Evolutionary conservation across 2,113 vertebrate species (phyloP), one percentile per base, ranked within the genome.

Genomic region (Hippopotamus amphibius): DNA sequence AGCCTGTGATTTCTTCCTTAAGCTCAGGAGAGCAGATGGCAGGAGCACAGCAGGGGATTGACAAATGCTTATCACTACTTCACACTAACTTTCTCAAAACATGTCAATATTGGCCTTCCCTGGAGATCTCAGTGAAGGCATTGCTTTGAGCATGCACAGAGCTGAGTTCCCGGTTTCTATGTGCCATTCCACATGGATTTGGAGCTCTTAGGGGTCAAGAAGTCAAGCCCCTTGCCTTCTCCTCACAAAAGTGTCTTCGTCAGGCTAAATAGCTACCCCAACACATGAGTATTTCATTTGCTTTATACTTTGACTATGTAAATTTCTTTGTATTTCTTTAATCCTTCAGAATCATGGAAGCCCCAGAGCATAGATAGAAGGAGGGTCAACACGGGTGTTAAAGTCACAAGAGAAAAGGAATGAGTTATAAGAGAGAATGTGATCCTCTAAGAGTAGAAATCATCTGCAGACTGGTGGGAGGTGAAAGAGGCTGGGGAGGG

Each of bases 51-150:
- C n/a, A 93, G 61, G 89, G 68, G 26, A 88, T 8, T 88, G 72
- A 97, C 68, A 95, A 97, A 93, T 96, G 74, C 57, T 97, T 96
- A 83, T 94, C 89, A 95, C 72, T 83, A 74, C 81, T 93, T 98
- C 94, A 87, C 88, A 93, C 33, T 90, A 90, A 82, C 65, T 95
- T 97, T 91, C 86, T 96, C 66, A 91, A 96, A 97, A 97, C 61
- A 63, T 94, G 48, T 91, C 96, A 91, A 95, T 74, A 86, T 57
- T 94, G 82, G 37, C 26, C n/a, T 93, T 91, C 46, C 43, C 93
- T 96, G 82, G 79, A 96, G 79, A 80, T 59, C 88, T 57, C 55
- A 92, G 50, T 79, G 17, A 89, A 93, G 72, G 33, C 48, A 37
- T 65, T 93, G 69, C 28, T 93, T 96, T 86, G 41, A 92, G n/a